A percentile compares a stretch with the other conserved stretches of the same genome.
phyloP scores from a whole-genome alignment of 2,797 vertebrate species.

The Adelosebastes latens region DNA sequence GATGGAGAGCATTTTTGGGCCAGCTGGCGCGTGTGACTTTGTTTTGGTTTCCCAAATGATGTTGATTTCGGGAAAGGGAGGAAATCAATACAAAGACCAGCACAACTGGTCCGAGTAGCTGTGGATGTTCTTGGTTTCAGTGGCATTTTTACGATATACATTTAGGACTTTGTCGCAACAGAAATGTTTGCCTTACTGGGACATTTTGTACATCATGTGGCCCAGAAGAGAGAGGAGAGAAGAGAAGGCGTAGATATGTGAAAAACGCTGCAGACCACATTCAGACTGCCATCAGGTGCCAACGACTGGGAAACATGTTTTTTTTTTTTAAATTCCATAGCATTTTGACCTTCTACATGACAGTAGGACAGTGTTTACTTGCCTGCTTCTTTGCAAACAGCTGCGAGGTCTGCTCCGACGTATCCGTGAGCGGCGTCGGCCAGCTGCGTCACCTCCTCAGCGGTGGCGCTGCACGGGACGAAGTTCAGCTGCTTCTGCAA shows the following conservation, averaged over 20 bases:
- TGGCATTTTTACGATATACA: neutral
- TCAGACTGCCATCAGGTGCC: neutral
- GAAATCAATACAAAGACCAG: conserved; percentile 9
- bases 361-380: conserved; percentile 48
- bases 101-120: neutral
- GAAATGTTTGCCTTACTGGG: neutral
- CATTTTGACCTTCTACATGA: neutral
- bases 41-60: conserved; percentile 42
- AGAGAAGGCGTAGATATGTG: no score
- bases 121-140: neutral
- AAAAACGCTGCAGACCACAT: neutral
- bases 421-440: conserved; percentile 91
- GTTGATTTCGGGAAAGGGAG: conserved; percentile 32
- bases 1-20: conserved; percentile 23
- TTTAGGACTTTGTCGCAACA: neutral
- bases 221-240: neutral
- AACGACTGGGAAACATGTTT: neutral
- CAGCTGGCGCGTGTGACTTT: conserved; percentile 25
- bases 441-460: conserved; percentile 83
- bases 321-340: neutral
- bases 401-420: conserved; percentile 93
- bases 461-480: conserved; percentile 82
- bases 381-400: conserved; percentile 96
- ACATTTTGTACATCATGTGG: neutral
- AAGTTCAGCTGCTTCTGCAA: conserved; percentile 86